Percentiles rank a stretch among this genome's conserved stretches.
Evolutionary conservation across 2,113 vertebrate species (phyloP).

Genomic region (Dipodomys merriami): DNA sequence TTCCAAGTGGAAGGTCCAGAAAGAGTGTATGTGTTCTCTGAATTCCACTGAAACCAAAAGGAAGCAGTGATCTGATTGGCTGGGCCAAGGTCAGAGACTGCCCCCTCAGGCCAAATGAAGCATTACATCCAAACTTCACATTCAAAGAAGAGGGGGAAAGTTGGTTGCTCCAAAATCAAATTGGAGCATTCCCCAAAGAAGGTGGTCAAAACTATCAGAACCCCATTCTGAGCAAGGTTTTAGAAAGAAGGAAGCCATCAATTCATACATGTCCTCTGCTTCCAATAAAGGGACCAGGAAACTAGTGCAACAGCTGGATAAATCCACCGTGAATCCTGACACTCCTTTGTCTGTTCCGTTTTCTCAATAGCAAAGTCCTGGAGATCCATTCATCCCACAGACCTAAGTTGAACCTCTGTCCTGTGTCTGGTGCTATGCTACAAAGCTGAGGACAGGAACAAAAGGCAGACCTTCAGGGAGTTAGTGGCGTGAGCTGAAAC

Average conservation of each 20-base stretch:
- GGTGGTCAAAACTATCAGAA: background rate
- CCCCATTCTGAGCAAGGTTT: background rate
- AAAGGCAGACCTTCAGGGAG: background rate
- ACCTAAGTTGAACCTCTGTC: background rate
- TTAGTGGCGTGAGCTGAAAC: background rate
- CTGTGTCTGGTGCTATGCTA: background rate
- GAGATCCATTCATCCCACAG: background rate
- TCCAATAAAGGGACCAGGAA: background rate
- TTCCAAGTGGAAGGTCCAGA: background rate
- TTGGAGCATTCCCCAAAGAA: background rate
- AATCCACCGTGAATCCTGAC: background rate
- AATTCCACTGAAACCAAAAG: background rate
- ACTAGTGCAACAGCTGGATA: background rate
- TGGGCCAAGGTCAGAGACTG: background rate
- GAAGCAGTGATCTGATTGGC: background rate
- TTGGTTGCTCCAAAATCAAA: background rate
- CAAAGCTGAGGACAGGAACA: background rate
- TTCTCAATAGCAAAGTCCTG: constrained; percentile 1
- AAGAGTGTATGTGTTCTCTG: background rate
- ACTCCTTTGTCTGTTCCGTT: background rate
- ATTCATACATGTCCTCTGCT: background rate
- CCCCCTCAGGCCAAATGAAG: background rate
- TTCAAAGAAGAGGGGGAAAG: background rate
- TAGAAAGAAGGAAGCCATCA: background rate
- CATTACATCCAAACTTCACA: background rate